A percentile compares a stretch with the other conserved stretches of the same genome.
Evolutionary conservation across 2,888 invertebrate species (phyloP).

Genomic region (Coremacera marginata): DNA sequence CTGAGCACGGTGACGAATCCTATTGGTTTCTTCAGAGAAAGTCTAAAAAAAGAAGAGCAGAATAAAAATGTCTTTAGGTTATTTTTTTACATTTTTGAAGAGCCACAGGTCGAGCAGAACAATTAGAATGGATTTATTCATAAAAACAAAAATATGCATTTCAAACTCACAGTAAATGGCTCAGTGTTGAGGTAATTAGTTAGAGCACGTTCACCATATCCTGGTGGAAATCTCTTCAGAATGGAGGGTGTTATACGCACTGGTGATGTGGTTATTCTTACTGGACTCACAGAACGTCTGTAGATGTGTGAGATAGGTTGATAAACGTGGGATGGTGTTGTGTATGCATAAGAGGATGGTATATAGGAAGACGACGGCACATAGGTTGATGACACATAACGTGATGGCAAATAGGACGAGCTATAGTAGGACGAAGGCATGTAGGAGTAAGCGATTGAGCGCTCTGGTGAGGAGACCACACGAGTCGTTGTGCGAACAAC

Average conservation of each 20-base stretch:
- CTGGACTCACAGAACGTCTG: conserved; percentile 58
- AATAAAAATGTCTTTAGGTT: conserved; percentile 49
- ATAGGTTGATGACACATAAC: conserved; percentile 47
- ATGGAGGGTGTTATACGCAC: conserved; percentile 76
- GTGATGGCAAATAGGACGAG: conserved; percentile 47
- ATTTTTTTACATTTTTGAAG: not conserved
- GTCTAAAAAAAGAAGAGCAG: conserved; percentile 71
- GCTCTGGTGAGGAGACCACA: conserved; percentile 61
- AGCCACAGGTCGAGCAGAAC: not conserved
- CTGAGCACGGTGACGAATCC: conserved; percentile 83
- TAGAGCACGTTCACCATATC: conserved; percentile 75
- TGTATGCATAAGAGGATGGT: conserved; percentile 54
- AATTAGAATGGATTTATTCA: not conserved
- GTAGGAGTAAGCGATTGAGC: conserved; percentile 56
- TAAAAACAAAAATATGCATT: not conserved
- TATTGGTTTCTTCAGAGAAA: conserved; percentile 86
- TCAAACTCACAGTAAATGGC: conserved; percentile 76
- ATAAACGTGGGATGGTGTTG: conserved; percentile 59
- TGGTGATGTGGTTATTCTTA: conserved; percentile 61
- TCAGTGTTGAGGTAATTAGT: conserved; percentile 85
- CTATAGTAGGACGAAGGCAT: conserved; percentile 56
- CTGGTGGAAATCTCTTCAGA: conserved; percentile 75
- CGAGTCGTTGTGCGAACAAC: conserved; percentile 61
- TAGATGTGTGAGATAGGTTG: conserved; percentile 61
- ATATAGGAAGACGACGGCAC: conserved; percentile 56